Evolutionary conservation across 2,888 invertebrate species (phyloP), one percentile per base, ranked within the genome.

Genomic region (Graphium colonna): DNA sequence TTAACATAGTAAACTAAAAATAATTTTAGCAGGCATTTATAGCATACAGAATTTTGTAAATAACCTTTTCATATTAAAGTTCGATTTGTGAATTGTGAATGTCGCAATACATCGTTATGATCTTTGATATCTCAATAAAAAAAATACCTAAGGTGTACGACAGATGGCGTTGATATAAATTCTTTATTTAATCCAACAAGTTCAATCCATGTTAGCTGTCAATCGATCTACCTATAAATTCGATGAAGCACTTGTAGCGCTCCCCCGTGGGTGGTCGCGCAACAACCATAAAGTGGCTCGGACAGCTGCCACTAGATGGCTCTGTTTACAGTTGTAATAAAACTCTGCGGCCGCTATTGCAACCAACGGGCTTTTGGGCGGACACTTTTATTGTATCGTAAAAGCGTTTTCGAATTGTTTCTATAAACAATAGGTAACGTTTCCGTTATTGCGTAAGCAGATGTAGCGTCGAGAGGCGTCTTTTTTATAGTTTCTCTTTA

Each of bases 261-360:
- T 26, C 26, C 26, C 26, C 15, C 61, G 64, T 71, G 75, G 71
- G 78, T 77, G 80, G 79, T 67, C 74, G 16, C 18, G 17, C 40
- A 31, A 42, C 38, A 21, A 42, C 52, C 44, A 58, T 66, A 61
- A 65, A 61, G 65, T 55, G 65, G 76, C 86, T 69, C 72, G 10
- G 51, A 46, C 75, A 69, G 68, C 65, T 75, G 75, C 68, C 65
- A 59, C 58, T 71, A 87, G 87, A 71, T 85, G 84, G 84, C 82
- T 75, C 56, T 82, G 60, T 69, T 67, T 64, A 64, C 58, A 68
- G 64, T 50, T 60, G 60, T 60, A 56, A 48, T 58, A 52, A 51
- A 56, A 52, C 39, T 42, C 21, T 2, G 33, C 40, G 50, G 38
- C 48, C n/a, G 28, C 41, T 28, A 38, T 31, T 49, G 33, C 33